Evolutionary conservation across 2,797 vertebrate genomes (phyloP).

Genomic region (Platalea minor): DNA sequence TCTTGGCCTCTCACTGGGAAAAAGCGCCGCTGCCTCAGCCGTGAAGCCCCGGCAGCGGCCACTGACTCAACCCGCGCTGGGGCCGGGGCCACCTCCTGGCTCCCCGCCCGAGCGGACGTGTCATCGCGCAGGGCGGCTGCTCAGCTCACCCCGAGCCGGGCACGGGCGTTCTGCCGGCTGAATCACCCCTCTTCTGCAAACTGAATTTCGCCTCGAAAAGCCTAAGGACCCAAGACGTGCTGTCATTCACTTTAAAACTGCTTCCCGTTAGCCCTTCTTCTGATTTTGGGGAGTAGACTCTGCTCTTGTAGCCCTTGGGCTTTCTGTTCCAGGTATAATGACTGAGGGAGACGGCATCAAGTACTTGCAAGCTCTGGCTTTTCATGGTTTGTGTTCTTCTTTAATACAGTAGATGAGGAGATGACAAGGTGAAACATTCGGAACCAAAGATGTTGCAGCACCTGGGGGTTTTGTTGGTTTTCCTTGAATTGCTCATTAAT

Average conservation of each 20-base stretch:
- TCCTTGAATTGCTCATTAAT: neutral
- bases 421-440: too few relatives aligned
- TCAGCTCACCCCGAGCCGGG: too few relatives aligned
- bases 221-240: neutral
- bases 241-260: too few relatives aligned
- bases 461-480: neutral
- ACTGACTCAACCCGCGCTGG: neutral
- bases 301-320: neutral
- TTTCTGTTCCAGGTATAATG: neutral
- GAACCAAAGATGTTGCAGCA: neutral
- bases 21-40: neutral
- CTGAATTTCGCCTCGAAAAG: neutral
- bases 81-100: neutral
- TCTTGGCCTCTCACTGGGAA: neutral
- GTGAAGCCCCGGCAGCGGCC: accelerated
- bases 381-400: neutral
- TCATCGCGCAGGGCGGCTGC: accelerated
- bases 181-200: neutral
- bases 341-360: accelerated
- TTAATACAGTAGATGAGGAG: too few relatives aligned
- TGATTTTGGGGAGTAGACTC: neutral
- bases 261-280: neutral
- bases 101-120: neutral
- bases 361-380: neutral
- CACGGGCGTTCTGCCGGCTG: accelerated